Conservation (phyloP, 2,888 invertebrate genomes). For the Epirrhoe tristata region DNA sequence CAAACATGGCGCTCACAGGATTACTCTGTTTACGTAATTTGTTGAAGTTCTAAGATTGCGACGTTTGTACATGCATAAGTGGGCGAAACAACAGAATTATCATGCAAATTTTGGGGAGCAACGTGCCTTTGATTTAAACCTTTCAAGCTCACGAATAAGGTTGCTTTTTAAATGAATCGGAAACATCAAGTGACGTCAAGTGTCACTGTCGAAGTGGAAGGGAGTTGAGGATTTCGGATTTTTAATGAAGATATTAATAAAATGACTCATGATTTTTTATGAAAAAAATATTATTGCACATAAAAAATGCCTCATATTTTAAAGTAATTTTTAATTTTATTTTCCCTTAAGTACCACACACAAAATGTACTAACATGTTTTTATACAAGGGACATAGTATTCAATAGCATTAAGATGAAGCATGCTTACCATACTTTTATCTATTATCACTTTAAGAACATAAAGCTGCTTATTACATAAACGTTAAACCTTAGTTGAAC, state of each 20-base stretch:
- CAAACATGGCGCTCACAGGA: slow-evolving; percentile 45
- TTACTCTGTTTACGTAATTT: slow-evolving; percentile 49
- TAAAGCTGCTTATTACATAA: no score
- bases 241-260: slow-evolving; percentile 28
- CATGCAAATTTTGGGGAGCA: slow-evolving; percentile 47
- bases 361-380: no score
- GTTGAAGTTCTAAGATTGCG: slow-evolving; percentile 50
- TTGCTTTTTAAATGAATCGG: slow-evolving; percentile 18
- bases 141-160: slow-evolving; percentile 20
- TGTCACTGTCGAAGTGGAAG: slow-evolving; percentile 37
- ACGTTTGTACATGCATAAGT: slow-evolving; percentile 47
- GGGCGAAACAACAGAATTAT: slow-evolving; percentile 50
- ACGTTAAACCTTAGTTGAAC: no score
- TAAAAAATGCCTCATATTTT: no score
- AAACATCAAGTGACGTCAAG: slow-evolving; percentile 36
- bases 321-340: no score
- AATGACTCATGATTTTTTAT: neutral
- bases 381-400: no score
- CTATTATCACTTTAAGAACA: no score
- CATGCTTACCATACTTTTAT: neutral
- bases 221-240: slow-evolving; percentile 33
- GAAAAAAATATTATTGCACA: no score
- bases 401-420: no score
- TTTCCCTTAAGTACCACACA: no score
- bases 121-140: slow-evolving; percentile 9